Conservation (phyloP, 64 coral and sea anemone genomes). For the Acropora yongei region DNA sequence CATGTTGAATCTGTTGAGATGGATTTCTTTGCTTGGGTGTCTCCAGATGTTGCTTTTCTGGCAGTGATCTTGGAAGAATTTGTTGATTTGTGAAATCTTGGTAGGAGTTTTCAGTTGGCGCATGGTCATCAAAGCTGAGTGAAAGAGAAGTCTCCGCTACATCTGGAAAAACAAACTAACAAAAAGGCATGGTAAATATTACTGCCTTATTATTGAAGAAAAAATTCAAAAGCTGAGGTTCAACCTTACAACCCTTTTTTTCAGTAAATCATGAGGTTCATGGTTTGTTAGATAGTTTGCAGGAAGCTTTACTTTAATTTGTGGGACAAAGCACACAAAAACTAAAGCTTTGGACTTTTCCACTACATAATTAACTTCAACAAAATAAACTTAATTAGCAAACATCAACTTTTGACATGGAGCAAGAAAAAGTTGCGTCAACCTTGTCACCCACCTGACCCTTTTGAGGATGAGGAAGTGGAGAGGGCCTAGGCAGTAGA, state of each 20-base stretch:
- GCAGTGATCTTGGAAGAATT: slow-evolving; percentile 33
- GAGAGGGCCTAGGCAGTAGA: slow-evolving; percentile 59
- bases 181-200: not conserved
- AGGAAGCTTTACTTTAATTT: no score
- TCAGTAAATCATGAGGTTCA: no score
- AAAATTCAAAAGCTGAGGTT: not conserved
- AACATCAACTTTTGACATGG: not conserved
- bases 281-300: no score
- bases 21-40: not conserved
- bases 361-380: no score
- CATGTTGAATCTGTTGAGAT: not conserved
- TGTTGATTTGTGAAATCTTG: slow-evolving; percentile 7
- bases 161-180: slow-evolving; percentile 21
- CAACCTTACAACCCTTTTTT: no score
- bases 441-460: slow-evolving; percentile 1
- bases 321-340: no score
- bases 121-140: slow-evolving; percentile 72
- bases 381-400: no score
- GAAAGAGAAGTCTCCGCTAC: slow-evolving; percentile 61
- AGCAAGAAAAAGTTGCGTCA: not conserved
- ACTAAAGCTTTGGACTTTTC: no score
- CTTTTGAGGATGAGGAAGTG: slow-evolving; percentile 65
- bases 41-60: not conserved
- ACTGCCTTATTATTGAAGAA: no score
- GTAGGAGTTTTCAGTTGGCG: not conserved